Percentiles rank a stretch among this genome's conserved stretches.
Evolutionary conservation across 2,113 vertebrate genomes (phyloP).

Genomic region (Tupaia chinensis): DNA sequence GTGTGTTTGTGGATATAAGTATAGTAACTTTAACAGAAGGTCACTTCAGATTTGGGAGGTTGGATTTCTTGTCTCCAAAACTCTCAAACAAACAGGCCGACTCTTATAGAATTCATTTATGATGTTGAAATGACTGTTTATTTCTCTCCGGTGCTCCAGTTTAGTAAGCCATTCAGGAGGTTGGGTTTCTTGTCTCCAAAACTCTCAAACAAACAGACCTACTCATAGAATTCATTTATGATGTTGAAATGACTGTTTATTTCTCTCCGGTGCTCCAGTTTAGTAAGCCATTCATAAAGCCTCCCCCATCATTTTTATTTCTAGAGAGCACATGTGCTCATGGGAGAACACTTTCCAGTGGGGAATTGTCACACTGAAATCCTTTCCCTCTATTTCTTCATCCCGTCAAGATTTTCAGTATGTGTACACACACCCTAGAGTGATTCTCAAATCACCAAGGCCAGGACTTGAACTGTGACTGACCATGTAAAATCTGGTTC

Average conservation of each 20-base stretch:
- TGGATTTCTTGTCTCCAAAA: not conserved
- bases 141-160: not conserved
- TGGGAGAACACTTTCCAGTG: too few species aligned
- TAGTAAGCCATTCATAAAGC: fast-evolving
- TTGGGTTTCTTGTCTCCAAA: not conserved
- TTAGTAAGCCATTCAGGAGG: not conserved
- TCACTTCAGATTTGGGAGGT: not conserved
- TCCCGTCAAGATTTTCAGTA: too few species aligned
- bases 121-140: not conserved
- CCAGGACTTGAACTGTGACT: too few species aligned
- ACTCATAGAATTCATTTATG: not conserved
- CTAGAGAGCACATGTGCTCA: too few species aligned
- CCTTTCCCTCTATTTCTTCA: too few species aligned
- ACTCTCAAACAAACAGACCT: not conserved
- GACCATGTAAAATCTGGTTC: too few species aligned
- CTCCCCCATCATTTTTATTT: too few species aligned
- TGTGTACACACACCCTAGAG: too few species aligned
- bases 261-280: not conserved
- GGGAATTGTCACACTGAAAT: too few species aligned
- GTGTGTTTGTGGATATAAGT: not conserved
- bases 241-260: not conserved
- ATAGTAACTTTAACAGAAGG: not conserved
- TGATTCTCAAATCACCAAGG: too few species aligned
- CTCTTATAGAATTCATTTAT: not conserved
- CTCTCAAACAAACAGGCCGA: not conserved